Evolutionary conservation across 1,140 invertebrate species (phyloP), one percentile per base, ranked within the genome.

Genomic region (Drosophila orena): DNA sequence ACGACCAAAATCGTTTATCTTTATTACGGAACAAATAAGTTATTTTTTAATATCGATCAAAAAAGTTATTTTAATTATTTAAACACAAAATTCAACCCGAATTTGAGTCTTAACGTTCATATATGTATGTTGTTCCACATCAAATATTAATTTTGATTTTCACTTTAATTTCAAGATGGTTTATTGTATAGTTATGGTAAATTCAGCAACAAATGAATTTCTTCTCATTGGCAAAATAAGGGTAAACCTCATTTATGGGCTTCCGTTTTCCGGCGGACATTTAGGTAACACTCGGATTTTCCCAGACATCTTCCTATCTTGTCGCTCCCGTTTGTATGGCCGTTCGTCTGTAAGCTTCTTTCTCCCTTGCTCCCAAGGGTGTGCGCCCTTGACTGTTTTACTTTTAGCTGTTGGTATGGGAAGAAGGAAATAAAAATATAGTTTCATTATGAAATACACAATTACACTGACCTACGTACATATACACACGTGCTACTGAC

Each of bases 341-440:
- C 42, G 17, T 34, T 65, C 11, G 34, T 22, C 4, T 20, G 24
- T 42, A 11, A 30, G 42, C 17, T 27, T 42, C 34, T 27, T 27
- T 47, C 43, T 38, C 24, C 17, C 27, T 70, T 34, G 14, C 62
- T 34, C 35, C 49, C 35, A 70, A 24, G 50, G 42, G 69, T 64
- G 58, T 62, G 64, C 40, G 72, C 71, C 72, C 72, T 75, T 75
- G 72, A 75, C 60, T 74, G 46, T 38, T 54, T 62, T 43, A 50
- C 44, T 56, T 73, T 73, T 50, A 30, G 42, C 70, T 56, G 53
- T 24, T 38, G 57, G 17, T 30, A 34, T 44, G 49, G 49, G 22
- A 8, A 66, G 56, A 71, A 72, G 40, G 55, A 60, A 72, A 72
- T 40, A 46, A 35, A 74, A 75, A 42, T 65, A 53, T 35, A 75